Conservation (phyloP, 2,888 invertebrate species). For the Campoplex capitator region DNA sequence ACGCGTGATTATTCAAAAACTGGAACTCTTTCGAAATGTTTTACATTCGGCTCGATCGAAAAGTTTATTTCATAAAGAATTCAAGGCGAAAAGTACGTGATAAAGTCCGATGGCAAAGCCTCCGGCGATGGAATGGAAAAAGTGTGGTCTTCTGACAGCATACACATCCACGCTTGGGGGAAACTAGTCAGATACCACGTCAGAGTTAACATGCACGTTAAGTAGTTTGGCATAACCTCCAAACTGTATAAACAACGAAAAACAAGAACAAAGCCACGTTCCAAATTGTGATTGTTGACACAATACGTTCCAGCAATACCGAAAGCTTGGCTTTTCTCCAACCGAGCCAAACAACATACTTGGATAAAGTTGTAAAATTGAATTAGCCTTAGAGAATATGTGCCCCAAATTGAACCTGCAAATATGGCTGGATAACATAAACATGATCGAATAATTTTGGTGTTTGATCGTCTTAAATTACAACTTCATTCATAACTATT, state of each 20-base stretch:
- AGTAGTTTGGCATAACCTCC: conserved; percentile 28
- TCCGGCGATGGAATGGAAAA: neutral
- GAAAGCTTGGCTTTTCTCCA: conserved; percentile 24
- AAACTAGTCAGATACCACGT: conserved; percentile 30
- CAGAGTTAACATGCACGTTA: conserved; percentile 40
- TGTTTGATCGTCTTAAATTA: neutral
- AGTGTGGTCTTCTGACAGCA: neutral
- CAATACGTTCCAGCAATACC: neutral
- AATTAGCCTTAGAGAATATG: neutral
- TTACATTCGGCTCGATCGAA: neutral
- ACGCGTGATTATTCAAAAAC: neutral
- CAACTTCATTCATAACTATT: neutral
- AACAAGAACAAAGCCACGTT: conserved; percentile 36
- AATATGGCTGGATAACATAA: neutral
- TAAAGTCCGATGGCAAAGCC: neutral
- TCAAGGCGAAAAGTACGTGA: neutral
- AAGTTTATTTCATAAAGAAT: neutral
- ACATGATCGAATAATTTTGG: neutral
- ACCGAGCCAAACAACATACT: neutral
- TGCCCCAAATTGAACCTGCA: neutral
- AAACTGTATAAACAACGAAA: conserved; percentile 33
- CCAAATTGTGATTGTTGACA: conserved; percentile 27
- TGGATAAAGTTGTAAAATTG: neutral
- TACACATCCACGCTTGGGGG: neutral
- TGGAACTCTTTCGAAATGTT: neutral